These are phyloP conservation scores for cattle (Bos taurus) DNA, from an alignment of 2,113 vertebrate species.

Conservation along the genomic window ARS-UCD2.0 NC_037333.1:107396001-107396500, in stretches of 20 bases:
- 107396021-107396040: background rate
- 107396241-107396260: accelerated
- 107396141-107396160: background rate
- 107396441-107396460: too few relatives aligned
- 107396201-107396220: background rate
- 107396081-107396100: background rate
- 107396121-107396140: background rate
- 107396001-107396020: background rate
- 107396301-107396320: background rate
- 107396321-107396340: background rate
- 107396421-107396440: accelerated
- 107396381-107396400: background rate
- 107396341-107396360: background rate
- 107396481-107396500: background rate
- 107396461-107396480: accelerated
- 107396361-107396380: background rate
- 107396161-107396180: background rate
- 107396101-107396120: background rate
- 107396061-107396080: background rate
- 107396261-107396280: background rate
- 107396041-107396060: background rate
- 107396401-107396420: background rate
- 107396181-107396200: background rate
- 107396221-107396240: background rate
- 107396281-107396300: background rate